Base-by-base conservation (phyloP, 2,888 invertebrate species). In the Macaria notata region DNA sequence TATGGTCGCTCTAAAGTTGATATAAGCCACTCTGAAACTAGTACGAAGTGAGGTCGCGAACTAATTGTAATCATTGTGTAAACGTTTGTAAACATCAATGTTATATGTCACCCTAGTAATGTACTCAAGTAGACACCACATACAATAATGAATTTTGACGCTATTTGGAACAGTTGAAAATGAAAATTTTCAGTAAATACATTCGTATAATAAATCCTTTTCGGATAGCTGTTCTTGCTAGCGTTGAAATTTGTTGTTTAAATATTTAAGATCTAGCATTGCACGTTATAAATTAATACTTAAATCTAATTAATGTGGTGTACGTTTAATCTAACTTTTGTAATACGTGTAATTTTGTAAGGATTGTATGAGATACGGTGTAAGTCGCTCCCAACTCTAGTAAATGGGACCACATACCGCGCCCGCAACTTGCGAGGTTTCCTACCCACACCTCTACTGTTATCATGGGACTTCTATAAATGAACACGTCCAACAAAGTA, bases 21-120 rank as follows among this genome's bases (percentile, higher is more conserved):
- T 60, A 56, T 61, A 55, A 61, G 53, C 57, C 57, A 50, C 46
- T 56, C 46, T 59, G 44, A 51, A 53, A 54, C 33, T 50, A 48
- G 45, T 36, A 55, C 29, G 60, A 46, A 58, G 54, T 52, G 61
- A 54, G 64, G 61, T 65, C 54, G 62, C 54, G 50, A 65, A 54
- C 49, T 68, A 51, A 55, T 59, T 63, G 59, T 69, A 62, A 62
- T 60, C 49, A 63, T 54, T 69, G 68, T 63, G 60, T 54, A 58
- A 66, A 66, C 54, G 69, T 65, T 69, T 65, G 65, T 68, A 66
- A 71, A 72, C 68, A 69, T 77, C 70, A 70, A 69, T 75, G 73
- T 79, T 78, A 58, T 65, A 73, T 78, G 78, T 77, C 75, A 71
- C 70, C 63, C 68, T 77, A 72, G 69, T 70, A 75, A 70, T 71